A percentile compares a stretch with the other conserved stretches of the same genome.
These are phyloP conservation scores for Saguinus imperator DNA, from an alignment of 2,113 vertebrate species.

Conservation along the genomic window DNA sequence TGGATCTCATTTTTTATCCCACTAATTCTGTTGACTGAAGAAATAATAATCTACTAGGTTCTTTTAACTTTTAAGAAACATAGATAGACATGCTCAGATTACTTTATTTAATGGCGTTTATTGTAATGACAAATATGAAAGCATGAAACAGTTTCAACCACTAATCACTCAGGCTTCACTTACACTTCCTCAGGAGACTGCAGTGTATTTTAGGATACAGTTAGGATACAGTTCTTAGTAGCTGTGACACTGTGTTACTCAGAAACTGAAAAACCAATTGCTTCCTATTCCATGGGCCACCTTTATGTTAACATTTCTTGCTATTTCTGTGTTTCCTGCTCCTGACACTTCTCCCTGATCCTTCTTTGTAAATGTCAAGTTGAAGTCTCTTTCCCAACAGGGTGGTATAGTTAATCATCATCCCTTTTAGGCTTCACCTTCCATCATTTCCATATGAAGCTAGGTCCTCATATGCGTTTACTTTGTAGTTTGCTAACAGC, in stretches of 20 bases:
- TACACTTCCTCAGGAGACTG: too few relatives aligned
- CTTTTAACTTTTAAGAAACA: slow-evolving; percentile 47
- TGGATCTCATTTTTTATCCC: slow-evolving; percentile 26
- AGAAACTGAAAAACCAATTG: not conserved
- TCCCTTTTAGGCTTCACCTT: not conserved
- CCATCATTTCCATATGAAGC: not conserved
- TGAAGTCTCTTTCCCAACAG: not conserved
- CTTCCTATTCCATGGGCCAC: not conserved
- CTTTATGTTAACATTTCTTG: not conserved
- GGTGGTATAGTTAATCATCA: not conserved
- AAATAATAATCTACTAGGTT: slow-evolving; percentile 53
- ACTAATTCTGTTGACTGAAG: slow-evolving; percentile 36
- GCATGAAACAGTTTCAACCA: not conserved
- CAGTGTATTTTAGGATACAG: not conserved
- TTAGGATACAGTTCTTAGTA: not conserved
- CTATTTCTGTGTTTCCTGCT: not conserved
- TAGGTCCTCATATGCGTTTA: not conserved
- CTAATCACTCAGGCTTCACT: not conserved
- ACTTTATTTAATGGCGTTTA: slow-evolving; percentile 35
- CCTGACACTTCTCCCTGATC: not conserved
- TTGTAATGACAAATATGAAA: slow-evolving; percentile 45
- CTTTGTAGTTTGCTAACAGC: not conserved
- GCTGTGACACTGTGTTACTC: not conserved
- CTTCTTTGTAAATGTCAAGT: not conserved
- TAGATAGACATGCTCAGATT: slow-evolving; percentile 15